Conservation (phyloP, 2,797 vertebrate species). For the Premnoplex brunnescens region DNA sequence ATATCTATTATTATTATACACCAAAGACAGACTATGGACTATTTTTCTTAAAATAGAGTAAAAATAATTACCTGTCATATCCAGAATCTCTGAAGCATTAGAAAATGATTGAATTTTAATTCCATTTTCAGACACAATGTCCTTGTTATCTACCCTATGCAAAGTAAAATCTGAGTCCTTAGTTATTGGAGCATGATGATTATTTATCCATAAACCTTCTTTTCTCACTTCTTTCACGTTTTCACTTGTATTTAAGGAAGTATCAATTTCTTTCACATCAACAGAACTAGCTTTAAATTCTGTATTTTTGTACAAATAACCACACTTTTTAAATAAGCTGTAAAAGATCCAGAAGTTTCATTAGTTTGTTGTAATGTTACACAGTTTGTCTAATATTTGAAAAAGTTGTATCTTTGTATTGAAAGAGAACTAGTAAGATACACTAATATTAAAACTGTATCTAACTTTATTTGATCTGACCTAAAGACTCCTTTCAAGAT, state of each 20-base stretch:
- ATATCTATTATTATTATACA: background rate
- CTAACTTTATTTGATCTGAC: background rate
- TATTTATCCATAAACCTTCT: constrained; percentile 36
- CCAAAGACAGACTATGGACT: background rate
- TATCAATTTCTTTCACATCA: background rate
- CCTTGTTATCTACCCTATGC: constrained; percentile 9
- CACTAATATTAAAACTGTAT: background rate
- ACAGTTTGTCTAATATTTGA: background rate
- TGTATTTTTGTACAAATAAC: constrained; percentile 3
- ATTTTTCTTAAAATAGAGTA: constrained; percentile 11
- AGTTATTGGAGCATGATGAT: background rate
- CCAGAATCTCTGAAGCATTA: constrained; percentile 50
- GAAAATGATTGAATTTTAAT: constrained; percentile 58
- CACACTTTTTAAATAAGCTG: constrained; percentile 77
- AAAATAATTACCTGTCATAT: constrained; percentile 71
- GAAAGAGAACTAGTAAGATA: background rate
- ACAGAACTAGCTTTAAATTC: background rate
- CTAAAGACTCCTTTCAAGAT: background rate
- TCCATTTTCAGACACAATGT: constrained; percentile 49
- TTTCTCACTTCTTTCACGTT: constrained; percentile 47
- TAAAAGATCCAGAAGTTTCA: constrained; percentile 11
- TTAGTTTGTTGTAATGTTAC: background rate
- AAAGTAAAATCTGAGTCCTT: constrained; percentile 54
- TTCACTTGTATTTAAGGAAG: constrained; percentile 29
- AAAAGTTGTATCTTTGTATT: background rate